phyloP scores from a whole-genome alignment of 2,888 invertebrate genomes.

The Spodoptera littoralis region DNA sequence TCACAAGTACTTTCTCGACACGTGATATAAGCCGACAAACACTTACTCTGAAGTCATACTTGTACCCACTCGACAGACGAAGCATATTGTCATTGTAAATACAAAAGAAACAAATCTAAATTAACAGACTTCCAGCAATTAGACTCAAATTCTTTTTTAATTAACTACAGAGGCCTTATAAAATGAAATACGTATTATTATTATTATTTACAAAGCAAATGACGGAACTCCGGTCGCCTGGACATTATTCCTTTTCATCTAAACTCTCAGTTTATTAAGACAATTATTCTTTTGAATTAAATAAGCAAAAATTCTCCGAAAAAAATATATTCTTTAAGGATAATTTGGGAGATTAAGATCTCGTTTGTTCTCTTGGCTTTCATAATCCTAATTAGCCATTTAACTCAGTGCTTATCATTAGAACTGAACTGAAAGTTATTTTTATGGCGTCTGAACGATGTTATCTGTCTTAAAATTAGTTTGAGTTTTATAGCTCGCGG shows the following conservation, averaged over 20 bases:
- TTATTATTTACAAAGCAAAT: constrained; percentile 20
- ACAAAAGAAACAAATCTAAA: too few relatives aligned
- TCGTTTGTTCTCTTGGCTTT: constrained; percentile 71
- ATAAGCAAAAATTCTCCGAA: constrained; percentile 52
- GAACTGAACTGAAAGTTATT: constrained; percentile 58
- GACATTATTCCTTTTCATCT: constrained; percentile 48
- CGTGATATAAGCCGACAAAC: too few relatives aligned
- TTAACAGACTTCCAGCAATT: too few relatives aligned
- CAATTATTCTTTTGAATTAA: constrained; percentile 62
- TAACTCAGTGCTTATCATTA: constrained; percentile 56
- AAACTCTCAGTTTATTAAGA: constrained; percentile 60
- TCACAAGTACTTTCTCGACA: too few relatives aligned
- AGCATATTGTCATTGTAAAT: too few relatives aligned
- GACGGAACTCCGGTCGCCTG: constrained; percentile 20
- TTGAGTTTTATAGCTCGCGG: constrained; percentile 31
- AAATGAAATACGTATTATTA: constrained; percentile 21
- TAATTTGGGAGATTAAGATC: constrained; percentile 70
- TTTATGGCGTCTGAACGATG: constrained; percentile 32
- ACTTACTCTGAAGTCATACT: too few relatives aligned
- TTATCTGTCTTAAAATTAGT: constrained; percentile 53
- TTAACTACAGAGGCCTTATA: constrained; percentile 7
- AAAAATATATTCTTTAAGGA: constrained; percentile 48
- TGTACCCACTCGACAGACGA: too few relatives aligned
- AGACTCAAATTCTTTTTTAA: constrained; percentile 18
- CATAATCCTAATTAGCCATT: constrained; percentile 73